Conservation (phyloP, 2,797 vertebrate species). For the Echiichthys vipera region DNA sequence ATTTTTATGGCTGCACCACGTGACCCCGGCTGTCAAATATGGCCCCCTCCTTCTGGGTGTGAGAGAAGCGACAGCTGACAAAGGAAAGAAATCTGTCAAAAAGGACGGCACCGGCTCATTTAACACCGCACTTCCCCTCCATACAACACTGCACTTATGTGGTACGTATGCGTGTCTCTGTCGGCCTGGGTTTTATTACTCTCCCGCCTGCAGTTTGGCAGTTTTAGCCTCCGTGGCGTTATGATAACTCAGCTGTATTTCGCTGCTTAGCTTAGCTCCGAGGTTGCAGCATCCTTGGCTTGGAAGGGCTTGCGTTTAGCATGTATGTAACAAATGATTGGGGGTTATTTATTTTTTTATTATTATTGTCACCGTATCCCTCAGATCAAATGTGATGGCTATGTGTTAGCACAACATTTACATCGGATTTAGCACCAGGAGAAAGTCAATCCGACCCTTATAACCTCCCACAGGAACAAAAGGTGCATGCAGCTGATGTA, state of each 20-base stretch:
- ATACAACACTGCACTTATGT: constrained; percentile 17
- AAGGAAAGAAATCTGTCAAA: constrained; percentile 43
- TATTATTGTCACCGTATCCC: neutral
- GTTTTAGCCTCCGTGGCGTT: neutral
- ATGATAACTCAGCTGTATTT: constrained; percentile 54
- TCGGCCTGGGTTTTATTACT: neutral
- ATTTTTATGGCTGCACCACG: constrained; percentile 63
- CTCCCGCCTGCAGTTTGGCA: too few relatives aligned
- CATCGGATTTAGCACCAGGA: neutral
- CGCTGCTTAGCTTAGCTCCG: constrained; percentile 52
- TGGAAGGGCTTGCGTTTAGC: neutral
- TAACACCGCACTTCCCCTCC: neutral
- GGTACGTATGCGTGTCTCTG: constrained; percentile 65
- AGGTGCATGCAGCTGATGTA: constrained; percentile 39
- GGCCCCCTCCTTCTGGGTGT: constrained; percentile 77
- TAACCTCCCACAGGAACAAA: constrained; percentile 43
- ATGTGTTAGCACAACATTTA: neutral
- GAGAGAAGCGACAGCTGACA: constrained; percentile 70
- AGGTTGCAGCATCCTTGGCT: constrained; percentile 62
- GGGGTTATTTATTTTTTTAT: too few relatives aligned
- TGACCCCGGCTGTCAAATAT: constrained; percentile 84
- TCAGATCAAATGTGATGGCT: neutral
- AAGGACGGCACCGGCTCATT: neutral
- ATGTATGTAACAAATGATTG: neutral
- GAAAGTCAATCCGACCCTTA: neutral